Conservation (phyloP, 1,140 invertebrate species). For the Trissolcus basalis region DNA sequence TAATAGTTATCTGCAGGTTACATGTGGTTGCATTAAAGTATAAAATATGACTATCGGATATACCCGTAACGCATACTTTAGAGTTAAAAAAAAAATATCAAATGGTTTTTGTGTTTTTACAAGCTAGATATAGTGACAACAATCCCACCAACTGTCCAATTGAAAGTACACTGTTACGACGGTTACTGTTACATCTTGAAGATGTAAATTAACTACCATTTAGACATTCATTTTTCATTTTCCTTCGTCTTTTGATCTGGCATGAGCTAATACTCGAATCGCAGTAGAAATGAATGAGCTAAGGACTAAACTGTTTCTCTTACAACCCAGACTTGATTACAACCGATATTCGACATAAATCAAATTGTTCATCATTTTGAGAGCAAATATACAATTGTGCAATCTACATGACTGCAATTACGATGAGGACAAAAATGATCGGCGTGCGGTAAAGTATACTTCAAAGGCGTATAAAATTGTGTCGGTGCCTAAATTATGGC, state of each 20-base stretch:
- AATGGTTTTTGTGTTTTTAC: slow-evolving; percentile 23
- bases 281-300: too few relatives aligned
- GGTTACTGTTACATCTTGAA: slow-evolving; percentile 1
- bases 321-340: too few relatives aligned
- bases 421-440: not conserved
- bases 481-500: not conserved
- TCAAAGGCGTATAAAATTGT: not conserved
- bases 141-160: slow-evolving; percentile 6
- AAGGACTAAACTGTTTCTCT: too few relatives aligned
- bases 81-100: slow-evolving; percentile 21
- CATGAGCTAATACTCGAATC: too few relatives aligned
- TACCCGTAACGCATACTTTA: slow-evolving; percentile 29
- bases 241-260: too few relatives aligned
- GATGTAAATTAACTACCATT: too few relatives aligned
- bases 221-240: too few relatives aligned
- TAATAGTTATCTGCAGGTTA: too few relatives aligned
- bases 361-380: not conserved
- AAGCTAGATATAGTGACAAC: slow-evolving; percentile 4
- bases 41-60: slow-evolving; percentile 49
- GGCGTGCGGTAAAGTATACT: too few relatives aligned
- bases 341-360: not conserved
- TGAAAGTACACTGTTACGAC: slow-evolving; percentile 4
- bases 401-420: slow-evolving; percentile 21
- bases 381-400: slow-evolving; percentile 13
- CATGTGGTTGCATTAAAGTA: slow-evolving; percentile 39